phyloP scores from a whole-genome alignment of 2,888 invertebrate species.

The Timema cristinae region DNA sequence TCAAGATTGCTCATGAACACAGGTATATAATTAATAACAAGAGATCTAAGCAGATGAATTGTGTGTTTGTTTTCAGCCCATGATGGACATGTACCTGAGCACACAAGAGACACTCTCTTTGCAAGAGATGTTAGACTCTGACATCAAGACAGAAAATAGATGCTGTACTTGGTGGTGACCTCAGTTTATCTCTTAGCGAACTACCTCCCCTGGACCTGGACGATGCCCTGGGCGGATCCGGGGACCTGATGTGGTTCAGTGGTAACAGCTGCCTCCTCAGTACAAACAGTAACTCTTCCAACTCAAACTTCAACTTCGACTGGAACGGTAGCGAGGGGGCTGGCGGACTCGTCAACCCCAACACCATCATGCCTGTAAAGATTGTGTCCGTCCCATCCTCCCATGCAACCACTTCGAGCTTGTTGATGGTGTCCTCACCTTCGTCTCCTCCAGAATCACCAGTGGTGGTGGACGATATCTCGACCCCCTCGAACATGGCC shows the following conservation, averaged over 20 bases:
- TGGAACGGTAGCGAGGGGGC: constrained; percentile 67
- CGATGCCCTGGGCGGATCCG: constrained; percentile 48
- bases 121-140: constrained; percentile 87
- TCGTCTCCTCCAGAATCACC: neutral
- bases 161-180: constrained; percentile 60
- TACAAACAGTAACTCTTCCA: constrained; percentile 54
- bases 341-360: constrained; percentile 84
- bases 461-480: neutral
- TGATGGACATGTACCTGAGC: constrained; percentile 24
- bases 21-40: no score
- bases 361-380: constrained; percentile 78
- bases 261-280: constrained; percentile 42
- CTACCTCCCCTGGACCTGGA: constrained; percentile 64
- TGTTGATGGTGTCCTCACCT: neutral
- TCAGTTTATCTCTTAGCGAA: constrained; percentile 44
- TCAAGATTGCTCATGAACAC: no score
- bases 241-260: constrained; percentile 32
- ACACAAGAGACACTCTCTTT: constrained; percentile 50
- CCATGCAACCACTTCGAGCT: neutral
- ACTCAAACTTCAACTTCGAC: constrained; percentile 64
- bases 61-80: neutral
- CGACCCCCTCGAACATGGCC: neutral
- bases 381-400: constrained; percentile 27
- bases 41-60: no score
- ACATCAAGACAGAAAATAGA: constrained; percentile 85